Evolutionary conservation across 2,113 vertebrate genomes (phyloP), one percentile per base, ranked within the genome.

Genomic region (Poeciliopsis turrubarensis): DNA sequence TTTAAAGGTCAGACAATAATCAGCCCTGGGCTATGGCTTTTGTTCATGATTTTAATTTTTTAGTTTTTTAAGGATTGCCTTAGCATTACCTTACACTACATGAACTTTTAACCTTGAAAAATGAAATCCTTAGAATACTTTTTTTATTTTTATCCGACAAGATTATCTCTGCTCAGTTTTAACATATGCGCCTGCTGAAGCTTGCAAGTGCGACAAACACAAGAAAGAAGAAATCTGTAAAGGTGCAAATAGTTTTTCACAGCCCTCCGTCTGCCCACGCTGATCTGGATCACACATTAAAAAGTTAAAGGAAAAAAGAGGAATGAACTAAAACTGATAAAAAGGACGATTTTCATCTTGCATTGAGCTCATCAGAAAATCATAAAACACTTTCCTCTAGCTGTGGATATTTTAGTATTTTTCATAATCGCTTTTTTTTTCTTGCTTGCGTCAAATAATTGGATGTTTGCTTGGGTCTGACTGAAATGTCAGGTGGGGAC

Each of bases 371-470:
- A 73, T 47, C 19, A 31, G 72, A 69, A 68, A 78, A 30, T 76
- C 64, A 47, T 3, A n/a, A 32, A 65, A 74, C 65, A 41, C 2
- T 34, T 51, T 76, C 66, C 30, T 70, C 26, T 26, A 0, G 41
- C n/a, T 17, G 39, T 68, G 67, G 70, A 51, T 75, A 76, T 80
- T 78, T 73, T 32, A 62, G 54, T 74, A 32, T 60, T 68, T 63
- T 73, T 72, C 27, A 68, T 62, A 3, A 37, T 12, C 3, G 17
- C 22, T 51, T 34, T 19, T 57, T 37, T 4, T 8, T 26, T 7
- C n/a, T 19, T 30, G 29, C 67, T 69, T 80, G 79, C 30, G 44
- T 89, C 69, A 73, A 64, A 77, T 77, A 70, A 66, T 82, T 76
- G 41, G 10, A 10, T 29, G 64, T 81, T 70, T 73, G 75, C 63